A percentile compares a stretch with the other conserved stretches of the same genome.
Conservation (phyloP, 1,140 invertebrate species). For the Euura saliciscinereae region DNA sequence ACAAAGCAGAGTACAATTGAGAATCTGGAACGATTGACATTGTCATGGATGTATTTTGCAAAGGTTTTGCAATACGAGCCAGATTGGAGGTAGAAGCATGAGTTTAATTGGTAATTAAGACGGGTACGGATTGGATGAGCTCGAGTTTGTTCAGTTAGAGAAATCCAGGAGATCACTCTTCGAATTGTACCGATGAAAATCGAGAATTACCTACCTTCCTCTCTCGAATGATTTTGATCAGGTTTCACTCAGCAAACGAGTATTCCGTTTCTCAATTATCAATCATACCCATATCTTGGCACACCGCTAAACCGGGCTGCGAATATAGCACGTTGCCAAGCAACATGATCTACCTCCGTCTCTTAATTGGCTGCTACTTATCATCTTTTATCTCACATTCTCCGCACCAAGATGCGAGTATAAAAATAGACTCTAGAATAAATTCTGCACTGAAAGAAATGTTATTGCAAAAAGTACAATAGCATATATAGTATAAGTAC, state of each 20-base stretch:
- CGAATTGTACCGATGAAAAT: not conserved
- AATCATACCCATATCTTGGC: not conserved
- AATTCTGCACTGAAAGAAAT: no score
- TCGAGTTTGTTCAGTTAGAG: no score
- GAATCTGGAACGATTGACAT: no score
- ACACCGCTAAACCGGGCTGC: not conserved
- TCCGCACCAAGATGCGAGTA: not conserved
- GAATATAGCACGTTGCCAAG: not conserved
- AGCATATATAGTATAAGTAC: no score
- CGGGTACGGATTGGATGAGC: no score
- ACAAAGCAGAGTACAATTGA: no score
- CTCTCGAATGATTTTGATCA: not conserved
- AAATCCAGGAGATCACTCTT: not conserved
- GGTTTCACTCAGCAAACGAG: not conserved
- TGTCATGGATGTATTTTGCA: no score
- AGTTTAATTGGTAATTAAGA: no score
- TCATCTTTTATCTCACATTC: not conserved
- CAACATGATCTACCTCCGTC: not conserved
- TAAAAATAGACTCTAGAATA: no score
- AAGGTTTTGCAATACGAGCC: no score
- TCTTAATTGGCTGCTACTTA: not conserved
- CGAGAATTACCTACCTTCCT: not conserved
- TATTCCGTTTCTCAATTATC: not conserved
- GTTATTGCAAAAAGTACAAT: no score
- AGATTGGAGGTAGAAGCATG: no score